Evolutionary conservation across 1,140 invertebrate species (phyloP).

Genomic region (Bursaphelenchus mucronatus): DNA sequence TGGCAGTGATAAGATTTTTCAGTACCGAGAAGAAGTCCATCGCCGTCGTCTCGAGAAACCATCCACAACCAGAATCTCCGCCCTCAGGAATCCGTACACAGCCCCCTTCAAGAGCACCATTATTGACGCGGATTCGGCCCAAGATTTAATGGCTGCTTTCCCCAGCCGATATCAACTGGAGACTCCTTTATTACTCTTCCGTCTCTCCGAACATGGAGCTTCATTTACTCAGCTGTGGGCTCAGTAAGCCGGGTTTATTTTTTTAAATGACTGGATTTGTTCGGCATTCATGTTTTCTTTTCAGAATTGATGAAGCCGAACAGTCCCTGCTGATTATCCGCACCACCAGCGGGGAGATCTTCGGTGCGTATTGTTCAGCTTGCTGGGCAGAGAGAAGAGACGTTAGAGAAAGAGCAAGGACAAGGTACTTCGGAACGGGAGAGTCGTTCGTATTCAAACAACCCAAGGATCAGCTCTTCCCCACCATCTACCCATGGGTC

Average conservation of each 20-base stretch:
- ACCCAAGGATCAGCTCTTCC: constrained; percentile 22
- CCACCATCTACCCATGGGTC: constrained; percentile 54
- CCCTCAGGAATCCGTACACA: constrained; percentile 49
- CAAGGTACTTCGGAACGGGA: constrained; percentile 46
- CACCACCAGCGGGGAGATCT: constrained; percentile 47
- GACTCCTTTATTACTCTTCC: constrained; percentile 50
- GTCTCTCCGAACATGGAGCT: constrained; percentile 55
- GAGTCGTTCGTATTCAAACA: constrained; percentile 35
- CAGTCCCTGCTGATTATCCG: constrained; percentile 54
- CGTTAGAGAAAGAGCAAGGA: constrained; percentile 41
- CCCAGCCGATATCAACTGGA: constrained; percentile 54
- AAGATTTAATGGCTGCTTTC: constrained; percentile 52
- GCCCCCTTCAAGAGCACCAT: constrained; percentile 32
- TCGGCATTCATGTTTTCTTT: constrained; percentile 25
- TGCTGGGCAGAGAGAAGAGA: constrained; percentile 42
- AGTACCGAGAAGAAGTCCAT: constrained; percentile 39
- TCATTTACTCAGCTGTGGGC: constrained; percentile 56
- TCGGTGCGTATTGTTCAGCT: constrained; percentile 56
- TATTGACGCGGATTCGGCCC: constrained; percentile 45
- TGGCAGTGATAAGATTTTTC: not conserved
- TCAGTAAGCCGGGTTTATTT: constrained; percentile 17
- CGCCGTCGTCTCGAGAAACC: constrained; percentile 33
- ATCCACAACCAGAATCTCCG: constrained; percentile 18
- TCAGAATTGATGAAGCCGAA: constrained; percentile 57
- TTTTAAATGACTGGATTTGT: not conserved